phyloP scores from a whole-genome alignment of 2,888 invertebrate genomes.

The Papilio gigon region DNA sequence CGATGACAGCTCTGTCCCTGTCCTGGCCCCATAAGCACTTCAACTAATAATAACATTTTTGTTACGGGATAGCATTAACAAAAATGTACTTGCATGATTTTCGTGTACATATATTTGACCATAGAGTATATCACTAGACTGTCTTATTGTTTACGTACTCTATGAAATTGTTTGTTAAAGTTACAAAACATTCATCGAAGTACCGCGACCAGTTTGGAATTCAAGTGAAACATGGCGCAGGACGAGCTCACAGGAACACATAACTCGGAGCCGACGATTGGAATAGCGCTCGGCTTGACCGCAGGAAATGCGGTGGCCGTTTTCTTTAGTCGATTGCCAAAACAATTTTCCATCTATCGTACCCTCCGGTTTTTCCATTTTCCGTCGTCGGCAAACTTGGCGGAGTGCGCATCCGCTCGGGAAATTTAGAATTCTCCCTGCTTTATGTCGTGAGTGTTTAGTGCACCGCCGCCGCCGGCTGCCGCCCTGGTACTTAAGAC shows the following conservation, averaged over 20 bases:
- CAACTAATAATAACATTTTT: conserved; percentile 15
- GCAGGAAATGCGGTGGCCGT: conserved; percentile 78
- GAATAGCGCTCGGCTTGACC: conserved; percentile 77
- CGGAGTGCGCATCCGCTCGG: conserved; percentile 61
- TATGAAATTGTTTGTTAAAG: not conserved
- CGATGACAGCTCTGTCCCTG: conserved; percentile 39
- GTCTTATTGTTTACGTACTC: not conserved
- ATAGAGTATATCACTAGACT: too few relatives aligned
- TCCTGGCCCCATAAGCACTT: conserved; percentile 30
- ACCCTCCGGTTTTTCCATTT: conserved; percentile 71
- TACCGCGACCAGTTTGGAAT: conserved; percentile 1
- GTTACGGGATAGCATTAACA: not conserved
- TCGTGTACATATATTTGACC: too few relatives aligned
- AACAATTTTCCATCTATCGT: conserved; percentile 75
- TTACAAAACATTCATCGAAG: conserved; percentile 4
- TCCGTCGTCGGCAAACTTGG: conserved; percentile 71
- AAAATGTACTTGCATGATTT: not conserved
- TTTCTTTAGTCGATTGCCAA: conserved; percentile 73
- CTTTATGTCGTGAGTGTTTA: conserved; percentile 57
- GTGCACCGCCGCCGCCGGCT: conserved; percentile 51
- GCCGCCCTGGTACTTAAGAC: conserved; percentile 53
- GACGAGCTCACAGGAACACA: conserved; percentile 62
- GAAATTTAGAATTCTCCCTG: conserved; percentile 62
- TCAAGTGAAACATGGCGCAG: conserved; percentile 19
- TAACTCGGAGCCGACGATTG: conserved; percentile 61